phyloP scores from a whole-genome alignment of 2,888 invertebrate species.

The Anticlea derivata region DNA sequence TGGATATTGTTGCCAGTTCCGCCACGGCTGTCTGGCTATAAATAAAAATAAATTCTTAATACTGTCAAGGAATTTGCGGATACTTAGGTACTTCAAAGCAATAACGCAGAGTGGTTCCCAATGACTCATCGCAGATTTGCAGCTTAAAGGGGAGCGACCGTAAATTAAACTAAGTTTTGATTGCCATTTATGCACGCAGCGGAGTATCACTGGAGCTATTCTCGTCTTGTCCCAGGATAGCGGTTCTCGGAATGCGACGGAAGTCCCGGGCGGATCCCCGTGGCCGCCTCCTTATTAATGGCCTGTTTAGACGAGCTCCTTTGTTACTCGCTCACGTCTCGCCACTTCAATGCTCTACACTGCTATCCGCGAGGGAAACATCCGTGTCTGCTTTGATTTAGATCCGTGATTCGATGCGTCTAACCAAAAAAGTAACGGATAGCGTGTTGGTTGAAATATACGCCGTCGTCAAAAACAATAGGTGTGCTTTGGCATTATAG shows the following conservation, averaged over 20 bases:
- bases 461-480: conserved; percentile 50
- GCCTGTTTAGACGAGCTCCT: conserved; percentile 80
- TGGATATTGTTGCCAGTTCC: conserved; percentile 34
- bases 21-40: conserved; percentile 44
- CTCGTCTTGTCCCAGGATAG: conserved; percentile 74
- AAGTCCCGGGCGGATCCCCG: conserved; percentile 72
- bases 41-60: conserved; percentile 31
- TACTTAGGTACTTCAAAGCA: conserved; percentile 32
- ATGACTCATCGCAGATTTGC: conserved; percentile 35
- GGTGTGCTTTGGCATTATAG: conserved; percentile 53
- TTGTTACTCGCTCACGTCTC: conserved; percentile 79
- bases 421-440: conserved; percentile 48
- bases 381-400: conserved; percentile 39
- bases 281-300: conserved; percentile 81
- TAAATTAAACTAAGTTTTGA: conserved; percentile 43
- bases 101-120: conserved; percentile 17
- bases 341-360: conserved; percentile 56
- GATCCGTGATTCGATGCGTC: conserved; percentile 33
- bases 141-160: conserved; percentile 28
- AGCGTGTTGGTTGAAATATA: conserved; percentile 32
- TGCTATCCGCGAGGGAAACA: conserved; percentile 33
- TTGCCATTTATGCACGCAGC: conserved; percentile 60
- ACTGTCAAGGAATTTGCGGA: conserved; percentile 31
- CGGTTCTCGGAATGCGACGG: conserved; percentile 77
- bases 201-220: conserved; percentile 66